A percentile compares a stretch with the other conserved stretches of the same genome.
Evolutionary conservation across 2,888 invertebrate species (phyloP).

Genomic region (Cantharis nigra): DNA sequence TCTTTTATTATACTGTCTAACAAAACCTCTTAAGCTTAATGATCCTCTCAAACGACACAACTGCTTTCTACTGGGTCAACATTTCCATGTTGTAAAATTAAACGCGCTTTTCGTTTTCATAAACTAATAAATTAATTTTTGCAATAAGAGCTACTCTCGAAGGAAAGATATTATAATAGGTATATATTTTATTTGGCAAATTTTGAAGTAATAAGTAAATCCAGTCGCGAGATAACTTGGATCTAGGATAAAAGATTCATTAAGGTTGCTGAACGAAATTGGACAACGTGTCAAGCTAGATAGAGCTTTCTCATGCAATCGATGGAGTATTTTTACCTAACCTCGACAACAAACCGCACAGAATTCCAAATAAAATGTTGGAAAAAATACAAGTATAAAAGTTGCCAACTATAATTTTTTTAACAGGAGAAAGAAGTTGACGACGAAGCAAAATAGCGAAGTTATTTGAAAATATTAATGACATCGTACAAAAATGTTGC

Average conservation of each 20-base stretch:
- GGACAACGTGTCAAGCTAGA: not conserved
- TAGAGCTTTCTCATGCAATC: not conserved
- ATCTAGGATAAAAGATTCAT: not conserved
- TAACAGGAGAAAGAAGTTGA: not conserved
- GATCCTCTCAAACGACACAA: not conserved
- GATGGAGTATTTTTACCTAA: not conserved
- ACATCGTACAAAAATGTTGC: not conserved
- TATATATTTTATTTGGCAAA: too few relatives aligned
- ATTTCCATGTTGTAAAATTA: not conserved
- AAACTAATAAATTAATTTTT: not conserved
- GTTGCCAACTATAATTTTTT: not conserved
- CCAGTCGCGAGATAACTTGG: not conserved
- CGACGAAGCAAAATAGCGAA: not conserved
- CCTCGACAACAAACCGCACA: not conserved
- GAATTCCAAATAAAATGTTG: not conserved
- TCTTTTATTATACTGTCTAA: not conserved
- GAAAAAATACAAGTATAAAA: not conserved
- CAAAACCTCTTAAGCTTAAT: not conserved
- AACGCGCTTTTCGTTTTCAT: not conserved
- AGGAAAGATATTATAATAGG: too few relatives aligned
- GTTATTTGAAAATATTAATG: not conserved
- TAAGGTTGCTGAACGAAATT: not conserved
- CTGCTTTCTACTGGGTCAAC: not conserved
- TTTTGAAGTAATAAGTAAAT: not conserved
- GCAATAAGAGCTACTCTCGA: not conserved